phyloP scores from a whole-genome alignment of 1,140 invertebrate genomes.

The Bicyclus anynana region DNA sequence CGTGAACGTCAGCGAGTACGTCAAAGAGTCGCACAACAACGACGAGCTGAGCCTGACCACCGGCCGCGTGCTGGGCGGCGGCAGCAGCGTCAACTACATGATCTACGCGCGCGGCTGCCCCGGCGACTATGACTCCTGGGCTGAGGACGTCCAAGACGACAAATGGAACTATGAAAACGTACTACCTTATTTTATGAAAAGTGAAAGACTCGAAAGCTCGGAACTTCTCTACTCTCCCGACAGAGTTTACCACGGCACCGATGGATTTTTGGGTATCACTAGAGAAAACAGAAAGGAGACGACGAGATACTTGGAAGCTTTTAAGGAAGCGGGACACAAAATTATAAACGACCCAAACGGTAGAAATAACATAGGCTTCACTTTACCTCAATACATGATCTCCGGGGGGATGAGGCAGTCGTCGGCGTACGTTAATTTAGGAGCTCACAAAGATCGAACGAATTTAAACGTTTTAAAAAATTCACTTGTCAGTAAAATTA shows the following conservation, averaged over 20 bases:
- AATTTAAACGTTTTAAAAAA: conserved; percentile 71
- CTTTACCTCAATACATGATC: conserved; percentile 71
- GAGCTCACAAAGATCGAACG: conserved; percentile 64
- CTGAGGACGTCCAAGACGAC: conserved; percentile 20
- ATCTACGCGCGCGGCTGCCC: conserved; percentile 32
- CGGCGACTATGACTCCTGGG: conserved; percentile 33
- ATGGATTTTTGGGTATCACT: conserved; percentile 32
- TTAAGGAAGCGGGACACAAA: conserved; percentile 33
- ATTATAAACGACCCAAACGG: conserved; percentile 35
- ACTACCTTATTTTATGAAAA: conserved; percentile 32
- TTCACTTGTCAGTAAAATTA: conserved; percentile 56
- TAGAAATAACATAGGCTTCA: conserved; percentile 31
- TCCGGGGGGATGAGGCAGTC: conserved; percentile 78
- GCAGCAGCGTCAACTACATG: conserved; percentile 87
- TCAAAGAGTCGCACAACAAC: conserved; percentile 79
- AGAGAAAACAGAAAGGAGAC: conserved; percentile 13
- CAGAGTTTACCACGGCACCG: conserved; percentile 22
- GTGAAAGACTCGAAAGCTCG: conserved; percentile 23
- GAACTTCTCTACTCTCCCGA: conserved; percentile 17
- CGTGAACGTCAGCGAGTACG: conserved; percentile 79
- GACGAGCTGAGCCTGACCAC: conserved; percentile 80
- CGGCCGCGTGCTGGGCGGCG: conserved; percentile 84
- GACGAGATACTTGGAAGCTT: conserved; percentile 30
- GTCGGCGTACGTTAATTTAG: conserved; percentile 77
- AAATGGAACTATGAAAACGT: conserved; percentile 28